Base-by-base conservation (phyloP, 2,888 invertebrate species). In the Molanna angustata region DNA sequence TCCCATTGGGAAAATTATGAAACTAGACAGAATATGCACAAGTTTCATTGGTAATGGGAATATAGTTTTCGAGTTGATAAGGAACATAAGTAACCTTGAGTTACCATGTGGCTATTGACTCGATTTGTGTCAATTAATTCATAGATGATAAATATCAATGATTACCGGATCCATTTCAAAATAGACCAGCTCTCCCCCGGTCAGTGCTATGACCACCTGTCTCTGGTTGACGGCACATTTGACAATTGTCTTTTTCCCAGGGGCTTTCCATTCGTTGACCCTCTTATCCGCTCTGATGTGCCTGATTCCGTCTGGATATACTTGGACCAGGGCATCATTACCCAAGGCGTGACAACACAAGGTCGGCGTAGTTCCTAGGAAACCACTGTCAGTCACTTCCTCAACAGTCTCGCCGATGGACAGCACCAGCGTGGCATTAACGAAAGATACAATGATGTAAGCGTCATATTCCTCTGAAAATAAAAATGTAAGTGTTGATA, bases 401-500 rank as follows among this genome's bases (percentile, higher is more conserved):
- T 99, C 99, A n/a, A 99, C 99, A 11, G 98, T 99, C 74, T 99
- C 99, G 62, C 99, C 99, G 69, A 99, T 99, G 64, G 96, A 96
- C 65, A 99, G 82, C 60, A 99, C 99, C 66, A 99, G 84, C 13
- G 99, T 99, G 63, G 99, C 99, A 64, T 83, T 83, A 60, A 96
- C 92, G 87, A 99, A 99, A 45, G 99, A 99, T 65, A 99, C 99
- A 71, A 99, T 95, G 82, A 99, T 99, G 81, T 98, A 99, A 48
- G 98, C 94, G 82, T 99, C 99, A 80, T 82, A 97, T 70, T 93
- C 92, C 80, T 98, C 97, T 96, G 88, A 62, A 88, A 88, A 78
- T 82, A 80, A 76, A 82, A n/a, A n/a, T n/a, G n/a, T n/a, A n/a
- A n/a, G n/a, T n/a, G n/a, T n/a, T n/a, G n/a, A n/a, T n/a, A n/a